phyloP scores from a whole-genome alignment of 2,888 invertebrate species.

The Diloba caeruleocephala region DNA sequence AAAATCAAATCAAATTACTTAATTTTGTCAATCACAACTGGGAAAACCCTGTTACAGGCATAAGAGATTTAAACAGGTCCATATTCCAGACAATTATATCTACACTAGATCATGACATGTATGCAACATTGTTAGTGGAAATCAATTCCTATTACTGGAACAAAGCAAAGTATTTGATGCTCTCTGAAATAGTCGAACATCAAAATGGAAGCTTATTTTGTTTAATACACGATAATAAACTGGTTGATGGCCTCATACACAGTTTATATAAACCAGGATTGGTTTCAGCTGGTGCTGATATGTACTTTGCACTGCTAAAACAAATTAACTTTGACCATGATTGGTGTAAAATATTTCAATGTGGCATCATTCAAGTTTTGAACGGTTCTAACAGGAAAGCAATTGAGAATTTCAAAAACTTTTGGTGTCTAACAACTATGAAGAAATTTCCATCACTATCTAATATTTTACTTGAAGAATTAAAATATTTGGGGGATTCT shows the following conservation, averaged over 20 bases:
- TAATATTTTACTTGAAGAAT: conserved; percentile 61
- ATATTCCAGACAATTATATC: conserved; percentile 80
- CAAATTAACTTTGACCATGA: conserved; percentile 72
- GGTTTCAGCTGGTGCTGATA: conserved; percentile 89
- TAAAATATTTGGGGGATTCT: conserved; percentile 54
- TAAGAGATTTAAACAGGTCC: conserved; percentile 85
- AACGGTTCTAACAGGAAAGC: conserved; percentile 65
- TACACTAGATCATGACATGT: conserved; percentile 62
- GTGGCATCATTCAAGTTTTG: conserved; percentile 65
- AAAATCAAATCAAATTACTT: conserved; percentile 78
- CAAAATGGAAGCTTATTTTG: conserved; percentile 51
- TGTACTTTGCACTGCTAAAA: conserved; percentile 87
- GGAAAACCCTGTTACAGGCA: conserved; percentile 89
- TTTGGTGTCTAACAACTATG: conserved; percentile 84
- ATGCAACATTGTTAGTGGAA: conserved; percentile 64
- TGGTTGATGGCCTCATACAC: conserved; percentile 73
- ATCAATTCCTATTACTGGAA: conserved; percentile 87
- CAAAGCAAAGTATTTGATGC: conserved; percentile 89
- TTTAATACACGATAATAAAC: conserved; percentile 58
- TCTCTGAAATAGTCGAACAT: conserved; percentile 83
- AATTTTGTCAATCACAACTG: conserved; percentile 89
- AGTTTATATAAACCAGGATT: conserved; percentile 87
- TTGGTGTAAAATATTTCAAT: conserved; percentile 83
- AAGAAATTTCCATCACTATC: conserved; percentile 78
- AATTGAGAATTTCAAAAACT: conserved; percentile 82